Base-by-base conservation (phyloP, 2,113 vertebrate genomes). In the Alexandromys fortis region DNA sequence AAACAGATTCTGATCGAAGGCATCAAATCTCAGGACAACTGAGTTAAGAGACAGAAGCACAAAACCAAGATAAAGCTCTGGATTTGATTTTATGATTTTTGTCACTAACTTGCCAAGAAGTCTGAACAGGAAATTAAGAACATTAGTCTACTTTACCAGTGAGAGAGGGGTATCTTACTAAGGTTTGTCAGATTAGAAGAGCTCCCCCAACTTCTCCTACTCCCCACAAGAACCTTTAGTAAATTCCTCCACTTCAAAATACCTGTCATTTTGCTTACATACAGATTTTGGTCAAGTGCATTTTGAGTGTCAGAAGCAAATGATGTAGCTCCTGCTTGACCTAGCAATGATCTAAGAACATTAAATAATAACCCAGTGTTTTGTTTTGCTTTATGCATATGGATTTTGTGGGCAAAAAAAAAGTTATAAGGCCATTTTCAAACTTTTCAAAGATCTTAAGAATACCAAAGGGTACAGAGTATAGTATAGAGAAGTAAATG, bases 1-100 rank as follows among this genome's bases (percentile, higher is more conserved):
- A 88, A 90, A 91, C 49, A 86, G 38, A 10, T 95, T 91, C 7
- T 7, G 77, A 28, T 89, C 17, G 73, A 86, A 94, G 52, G 70
- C 17, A 87, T 14, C 26, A 79, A 90, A 30, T n/a, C 75, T 86
- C 81, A 92, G 45, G 38, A 42, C 83, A 94, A 52, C 1, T 30
- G 47, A 89, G 52, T 24, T 76, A 3, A 89, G 49, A 33, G 90
- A 92, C 65, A 86, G 95, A 91, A 85, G 67, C 30, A 96, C 26
- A 89, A 4, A n/a, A 68, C 47, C n/a, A 93, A 82, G 52, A 21
- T 90, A 33, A 81, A 19, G 61, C n/a, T 92, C 78, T 58, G 92
- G 75, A 49, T 95, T 77, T 91, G 76, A 96, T 30, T 94, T 90
- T 67, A 82, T 42, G 21, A 3, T 72, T 96, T 82, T 95, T 95